Evolutionary conservation across 2,888 invertebrate species (phyloP), one percentile per base, ranked within the genome.

Genomic region (Agrochola circellaris): DNA sequence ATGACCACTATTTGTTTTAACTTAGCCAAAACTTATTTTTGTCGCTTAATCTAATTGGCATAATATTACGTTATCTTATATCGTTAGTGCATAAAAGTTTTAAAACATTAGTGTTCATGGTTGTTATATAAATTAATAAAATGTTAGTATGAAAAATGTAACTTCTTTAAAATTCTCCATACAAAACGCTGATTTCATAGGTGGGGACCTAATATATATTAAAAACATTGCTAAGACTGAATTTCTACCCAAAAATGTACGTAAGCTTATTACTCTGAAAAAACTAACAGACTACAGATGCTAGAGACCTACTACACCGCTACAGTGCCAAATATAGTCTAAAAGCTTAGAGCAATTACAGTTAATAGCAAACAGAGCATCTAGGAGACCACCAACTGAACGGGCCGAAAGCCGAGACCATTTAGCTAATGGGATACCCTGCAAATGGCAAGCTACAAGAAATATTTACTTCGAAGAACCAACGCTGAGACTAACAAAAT

Each of bases 271-370:
- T 42, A 42, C 30, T 54, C 15, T 11, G n/a, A 54, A 82, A 79
- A 64, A 76, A 51, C 34, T 45, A 70, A 54, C n/a, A 68, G 3
- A 58, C n/a, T 54, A n/a, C 60, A 81, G n/a, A n/a, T n/a, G n/a
- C n/a, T n/a, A n/a, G n/a, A n/a, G n/a, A 73, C 26, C 11, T 54
- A 69, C 51, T 20, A 11, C 42, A 61, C 38, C 56, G 62, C 15
- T 48, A 15, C 26, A 54, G 66, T n/a, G 17, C 23, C 26, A 45
- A 81, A 68, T 45, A 71, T 62, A 51, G 68, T 62, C 69, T 81
- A 75, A 73, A 74, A 81, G 83, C 83, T 81, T 69, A 69, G 11
- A 75, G 75, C 81, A 75, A 83, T 83, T 84, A 84, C 61, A 54
- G 69, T 84, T 81, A 84, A 83, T 60, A 64, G 69, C 58, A 75